phyloP scores from a whole-genome alignment of 1,140 invertebrate species.

The Drosophila persimilis region DNA sequence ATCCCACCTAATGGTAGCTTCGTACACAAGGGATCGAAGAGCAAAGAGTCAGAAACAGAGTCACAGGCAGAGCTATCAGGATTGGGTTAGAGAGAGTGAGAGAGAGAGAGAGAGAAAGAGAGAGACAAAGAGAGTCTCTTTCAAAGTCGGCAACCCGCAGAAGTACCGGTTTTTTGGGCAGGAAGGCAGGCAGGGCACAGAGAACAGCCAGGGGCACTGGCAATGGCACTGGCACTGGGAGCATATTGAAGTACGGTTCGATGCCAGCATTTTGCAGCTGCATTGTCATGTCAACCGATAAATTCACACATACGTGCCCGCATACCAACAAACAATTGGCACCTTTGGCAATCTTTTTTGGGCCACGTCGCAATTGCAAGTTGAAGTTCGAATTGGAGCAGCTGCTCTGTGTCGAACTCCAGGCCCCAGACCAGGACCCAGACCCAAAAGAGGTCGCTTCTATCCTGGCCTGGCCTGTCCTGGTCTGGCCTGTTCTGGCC shows the following conservation, averaged over 20 bases:
- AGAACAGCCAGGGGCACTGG: conserved; percentile 12
- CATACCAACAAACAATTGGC: conserved; percentile 79
- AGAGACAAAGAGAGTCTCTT: conserved; percentile 5
- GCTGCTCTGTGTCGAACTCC: conserved; percentile 44
- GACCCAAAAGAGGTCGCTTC: not conserved
- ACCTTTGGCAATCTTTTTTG: conserved; percentile 75
- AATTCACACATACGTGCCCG: conserved; percentile 74
- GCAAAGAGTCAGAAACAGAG: conserved; percentile 49
- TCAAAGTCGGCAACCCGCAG: conserved; percentile 48
- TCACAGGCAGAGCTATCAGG: not conserved
- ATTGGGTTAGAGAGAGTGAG: not conserved
- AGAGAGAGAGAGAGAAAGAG: not conserved
- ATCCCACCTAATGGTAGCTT: conserved; percentile 72
- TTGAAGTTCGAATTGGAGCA: conserved; percentile 60
- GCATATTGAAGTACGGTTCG: conserved; percentile 78
- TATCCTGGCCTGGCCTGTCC: not conserved
- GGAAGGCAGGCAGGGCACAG: conserved; percentile 7
- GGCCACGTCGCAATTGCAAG: conserved; percentile 65
- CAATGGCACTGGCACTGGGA: conserved; percentile 38
- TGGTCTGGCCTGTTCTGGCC: conserved; percentile 13
- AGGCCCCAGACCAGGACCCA: conserved; percentile 9
- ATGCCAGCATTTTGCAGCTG: conserved; percentile 80
- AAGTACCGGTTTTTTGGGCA: conserved; percentile 5
- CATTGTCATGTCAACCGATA: conserved; percentile 81
- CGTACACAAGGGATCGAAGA: conserved; percentile 71